Percentiles rank a stretch among this genome's conserved stretches.
phyloP scores from a whole-genome alignment of 2,797 vertebrate species.

The Sebastes cheni region DNA sequence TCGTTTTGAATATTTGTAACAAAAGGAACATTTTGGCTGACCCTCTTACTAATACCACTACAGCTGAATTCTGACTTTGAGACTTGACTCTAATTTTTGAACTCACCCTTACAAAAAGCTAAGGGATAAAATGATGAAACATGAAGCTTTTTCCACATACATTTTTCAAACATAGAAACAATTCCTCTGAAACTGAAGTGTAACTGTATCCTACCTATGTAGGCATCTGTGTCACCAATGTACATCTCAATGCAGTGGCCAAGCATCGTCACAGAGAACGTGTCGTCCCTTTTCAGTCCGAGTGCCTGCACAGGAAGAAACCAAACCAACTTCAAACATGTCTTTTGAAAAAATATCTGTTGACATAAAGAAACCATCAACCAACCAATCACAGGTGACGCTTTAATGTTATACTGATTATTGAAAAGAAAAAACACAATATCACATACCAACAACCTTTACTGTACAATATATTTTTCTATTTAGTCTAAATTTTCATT shows the following conservation, averaged over 20 bases:
- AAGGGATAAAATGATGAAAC: neutral
- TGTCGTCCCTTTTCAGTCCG: slow-evolving; percentile 96
- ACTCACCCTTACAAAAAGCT: neutral
- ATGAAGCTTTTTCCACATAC: neutral
- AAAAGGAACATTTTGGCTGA: neutral
- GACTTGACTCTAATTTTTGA: neutral
- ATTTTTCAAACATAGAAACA: neutral
- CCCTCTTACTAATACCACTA: too few species aligned
- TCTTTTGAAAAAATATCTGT: neutral
- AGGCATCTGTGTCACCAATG: slow-evolving; percentile 97
- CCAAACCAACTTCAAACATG: neutral
- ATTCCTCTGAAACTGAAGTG: neutral
- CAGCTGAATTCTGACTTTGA: too few species aligned
- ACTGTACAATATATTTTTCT: neutral
- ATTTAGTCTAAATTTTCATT: neutral
- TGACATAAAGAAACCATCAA: neutral
- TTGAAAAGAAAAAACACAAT: neutral
- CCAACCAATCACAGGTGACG: neutral
- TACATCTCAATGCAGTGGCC: slow-evolving; percentile 99
- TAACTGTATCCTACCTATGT: slow-evolving; percentile 87
- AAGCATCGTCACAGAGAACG: slow-evolving; percentile 98
- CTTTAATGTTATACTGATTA: neutral
- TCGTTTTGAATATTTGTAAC: neutral
- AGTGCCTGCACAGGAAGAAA: slow-evolving; percentile 86
- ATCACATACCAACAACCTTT: neutral